Conservation (phyloP, 2,888 invertebrate species). For the Plemyria rubiginata region DNA sequence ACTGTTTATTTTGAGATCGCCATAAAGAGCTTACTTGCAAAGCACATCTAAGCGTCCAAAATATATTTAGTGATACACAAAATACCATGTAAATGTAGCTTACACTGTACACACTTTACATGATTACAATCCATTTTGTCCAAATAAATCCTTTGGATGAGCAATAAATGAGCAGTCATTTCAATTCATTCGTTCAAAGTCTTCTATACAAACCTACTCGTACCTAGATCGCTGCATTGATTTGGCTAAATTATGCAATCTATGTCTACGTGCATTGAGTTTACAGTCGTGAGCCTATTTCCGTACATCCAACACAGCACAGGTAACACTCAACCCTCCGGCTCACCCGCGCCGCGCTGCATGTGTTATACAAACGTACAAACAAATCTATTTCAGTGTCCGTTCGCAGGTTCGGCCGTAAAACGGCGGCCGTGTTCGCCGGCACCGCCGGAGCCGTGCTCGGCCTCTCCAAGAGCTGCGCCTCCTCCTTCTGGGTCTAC, state of each 20-base stretch:
- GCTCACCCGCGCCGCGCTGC: not conserved
- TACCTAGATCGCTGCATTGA: too few species aligned
- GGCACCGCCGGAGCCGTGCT: constrained; percentile 73
- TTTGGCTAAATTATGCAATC: not conserved
- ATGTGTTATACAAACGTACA: constrained; percentile 8
- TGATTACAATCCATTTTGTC: too few species aligned
- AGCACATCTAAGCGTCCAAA: too few species aligned
- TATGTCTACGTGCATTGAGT: not conserved
- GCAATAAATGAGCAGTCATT: too few species aligned
- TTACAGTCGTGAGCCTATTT: not conserved
- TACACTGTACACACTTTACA: too few species aligned
- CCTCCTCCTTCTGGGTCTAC: constrained; percentile 68
- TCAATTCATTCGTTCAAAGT: too few species aligned
- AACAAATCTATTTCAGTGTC: constrained; percentile 21
- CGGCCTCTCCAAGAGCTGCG: constrained; percentile 71
- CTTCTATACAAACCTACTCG: too few species aligned
- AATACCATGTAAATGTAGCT: too few species aligned
- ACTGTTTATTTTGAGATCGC: too few species aligned
- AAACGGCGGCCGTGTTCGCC: constrained; percentile 74
- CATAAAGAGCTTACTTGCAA: too few species aligned
- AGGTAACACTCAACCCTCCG: not conserved
- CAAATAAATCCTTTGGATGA: too few species aligned
- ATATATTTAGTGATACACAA: too few species aligned
- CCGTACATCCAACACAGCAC: not conserved
- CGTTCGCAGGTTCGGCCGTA: constrained; percentile 67